A percentile compares a stretch with the other conserved stretches of the same genome.
These are phyloP conservation scores for Diorhabda elongata DNA, from an alignment of 1,140 invertebrate species.

Conservation along the genomic window DNA sequence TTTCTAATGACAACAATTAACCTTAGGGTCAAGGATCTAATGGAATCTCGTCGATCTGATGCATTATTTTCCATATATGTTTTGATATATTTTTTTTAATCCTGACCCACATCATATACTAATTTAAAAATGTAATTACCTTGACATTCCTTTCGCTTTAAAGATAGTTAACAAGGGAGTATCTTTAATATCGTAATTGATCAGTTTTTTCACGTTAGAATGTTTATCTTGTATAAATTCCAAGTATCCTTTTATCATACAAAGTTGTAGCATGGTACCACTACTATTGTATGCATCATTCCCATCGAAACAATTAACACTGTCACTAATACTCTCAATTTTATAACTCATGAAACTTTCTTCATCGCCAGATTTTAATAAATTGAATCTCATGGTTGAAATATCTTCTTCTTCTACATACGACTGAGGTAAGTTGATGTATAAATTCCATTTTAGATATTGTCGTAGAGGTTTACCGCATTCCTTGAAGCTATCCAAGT, in stretches of 20 bases:
- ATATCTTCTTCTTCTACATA: slow-evolving; percentile 5
- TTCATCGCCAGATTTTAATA: slow-evolving; percentile 27
- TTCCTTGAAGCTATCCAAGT: slow-evolving; percentile 26
- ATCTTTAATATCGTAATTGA: slow-evolving; percentile 18
- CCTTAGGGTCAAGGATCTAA: too few relatives aligned
- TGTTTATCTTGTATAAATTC: slow-evolving; percentile 19
- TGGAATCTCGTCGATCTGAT: too few relatives aligned
- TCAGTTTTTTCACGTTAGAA: not conserved
- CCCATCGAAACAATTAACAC: slow-evolving; percentile 18
- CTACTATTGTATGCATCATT: slow-evolving; percentile 12
- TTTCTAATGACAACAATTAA: too few relatives aligned
- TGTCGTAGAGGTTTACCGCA: slow-evolving; percentile 23
- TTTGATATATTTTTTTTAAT: too few relatives aligned
- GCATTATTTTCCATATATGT: too few relatives aligned
- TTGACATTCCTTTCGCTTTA: slow-evolving; percentile 17
- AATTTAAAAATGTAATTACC: not conserved
- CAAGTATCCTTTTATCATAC: slow-evolving; percentile 29
- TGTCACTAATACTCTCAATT: slow-evolving; percentile 24
- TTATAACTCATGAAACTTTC: slow-evolving; percentile 28
- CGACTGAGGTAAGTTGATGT: slow-evolving; percentile 1
- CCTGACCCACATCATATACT: too few relatives aligned
- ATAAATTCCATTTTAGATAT: slow-evolving; percentile 25
- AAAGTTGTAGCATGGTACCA: slow-evolving; percentile 29
- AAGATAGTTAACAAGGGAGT: slow-evolving; percentile 26
- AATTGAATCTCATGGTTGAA: slow-evolving; percentile 21